Conservation (phyloP, 2,888 invertebrate genomes). For the Andrena trimmerana region DNA sequence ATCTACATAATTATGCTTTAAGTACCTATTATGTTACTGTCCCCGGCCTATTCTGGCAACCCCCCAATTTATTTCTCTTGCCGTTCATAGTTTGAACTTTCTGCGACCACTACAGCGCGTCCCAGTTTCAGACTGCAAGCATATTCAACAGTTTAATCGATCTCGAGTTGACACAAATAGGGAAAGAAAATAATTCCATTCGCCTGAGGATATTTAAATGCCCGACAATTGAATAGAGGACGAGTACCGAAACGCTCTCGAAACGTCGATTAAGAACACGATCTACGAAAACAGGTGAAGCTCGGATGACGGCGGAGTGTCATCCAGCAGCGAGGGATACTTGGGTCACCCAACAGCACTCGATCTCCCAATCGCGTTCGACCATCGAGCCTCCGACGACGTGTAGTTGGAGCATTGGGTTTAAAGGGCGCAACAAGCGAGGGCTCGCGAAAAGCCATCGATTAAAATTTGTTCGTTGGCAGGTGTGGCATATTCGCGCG, state of each 20-base stretch:
- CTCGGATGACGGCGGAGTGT: not conserved
- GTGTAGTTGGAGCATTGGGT: conserved; percentile 19
- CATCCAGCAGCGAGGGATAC: not conserved
- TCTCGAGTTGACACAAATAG: too few relatives aligned
- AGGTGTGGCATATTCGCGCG: conserved; percentile 14
- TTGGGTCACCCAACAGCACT: not conserved
- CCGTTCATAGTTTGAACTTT: too few relatives aligned
- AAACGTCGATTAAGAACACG: not conserved
- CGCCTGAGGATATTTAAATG: not conserved
- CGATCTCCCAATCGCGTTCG: conserved; percentile 14
- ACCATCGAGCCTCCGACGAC: not conserved
- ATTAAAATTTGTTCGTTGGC: conserved; percentile 39
- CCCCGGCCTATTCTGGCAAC: too few relatives aligned
- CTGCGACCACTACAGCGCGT: too few relatives aligned
- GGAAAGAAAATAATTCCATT: not conserved
- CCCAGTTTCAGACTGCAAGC: too few relatives aligned
- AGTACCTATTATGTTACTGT: too few relatives aligned
- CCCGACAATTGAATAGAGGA: not conserved
- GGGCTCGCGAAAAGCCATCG: conserved; percentile 12
- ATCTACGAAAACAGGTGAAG: not conserved
- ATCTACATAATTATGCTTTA: too few relatives aligned
- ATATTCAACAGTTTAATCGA: too few relatives aligned
- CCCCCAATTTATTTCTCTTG: too few relatives aligned
- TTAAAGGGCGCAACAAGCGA: conserved; percentile 50
- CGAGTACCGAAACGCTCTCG: not conserved